Base-by-base conservation (phyloP, 2,797 vertebrate species). In the Scolopax rusticola region DNA sequence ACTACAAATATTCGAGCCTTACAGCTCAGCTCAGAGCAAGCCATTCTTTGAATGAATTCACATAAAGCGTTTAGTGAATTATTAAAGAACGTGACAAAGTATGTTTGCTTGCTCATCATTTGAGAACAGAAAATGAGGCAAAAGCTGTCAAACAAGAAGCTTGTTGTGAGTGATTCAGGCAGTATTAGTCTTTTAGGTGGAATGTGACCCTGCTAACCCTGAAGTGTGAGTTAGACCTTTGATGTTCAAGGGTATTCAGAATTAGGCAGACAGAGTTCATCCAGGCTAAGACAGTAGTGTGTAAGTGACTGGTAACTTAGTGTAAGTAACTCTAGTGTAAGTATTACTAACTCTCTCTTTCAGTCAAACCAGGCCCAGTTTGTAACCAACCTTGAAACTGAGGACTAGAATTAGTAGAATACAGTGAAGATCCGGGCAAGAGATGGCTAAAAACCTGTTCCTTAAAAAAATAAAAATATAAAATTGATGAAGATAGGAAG, bases 141-240 rank as follows among this genome's bases (percentile, higher is more conserved):
- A 79, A 93, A 94, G 6, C 47, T 89, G 86, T 79, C 84, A 92
- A 89, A 80, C 40, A 93, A 95, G 84, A 76, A 87, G 71, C 36
- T 92, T 84, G n/a, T 51, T 89, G 70, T 89, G 92, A 92, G 51
- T 8, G 3, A 25, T 67, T 91, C 69, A 76, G 63, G 70, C 47
- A 63, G 59, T 48, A 82, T 94, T 90, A 81, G 47, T 71, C 77
- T 82, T 90, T 89, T 79, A 84, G 63, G 59, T 84, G 88, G 86
- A 94, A 96, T 97, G 92, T 97, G 90, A 95, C 90, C 88, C 70
- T 89, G 43, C 80, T 95, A 90, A 94, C 88, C 90, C 71, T 90
- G 57, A 93, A 90, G 92, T 93, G 90, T 94, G 91, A 95, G 74
- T 79, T 82, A 82, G 73, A 84, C 69, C 84, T 96, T 97, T 96